Percentiles rank a stretch among this genome's conserved stretches.
These are phyloP conservation scores for Heloderma charlesbogerti DNA, from an alignment of 2,113 vertebrate species.

Conservation along the genomic window DNA sequence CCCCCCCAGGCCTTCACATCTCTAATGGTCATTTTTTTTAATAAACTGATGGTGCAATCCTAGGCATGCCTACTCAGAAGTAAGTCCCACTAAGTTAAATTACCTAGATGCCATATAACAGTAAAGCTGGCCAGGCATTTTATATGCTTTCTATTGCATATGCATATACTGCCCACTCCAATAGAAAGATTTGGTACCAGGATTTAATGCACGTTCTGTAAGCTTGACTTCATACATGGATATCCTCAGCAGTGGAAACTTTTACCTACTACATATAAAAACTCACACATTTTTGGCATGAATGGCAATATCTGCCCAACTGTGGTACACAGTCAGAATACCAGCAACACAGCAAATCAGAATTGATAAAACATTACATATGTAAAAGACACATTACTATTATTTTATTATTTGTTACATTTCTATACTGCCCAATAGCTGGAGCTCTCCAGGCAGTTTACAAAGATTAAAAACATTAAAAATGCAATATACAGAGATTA, in stretches of 20 bases:
- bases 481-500: too few species aligned
- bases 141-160: too few species aligned
- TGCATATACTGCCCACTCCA: background rate
- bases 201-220: background rate
- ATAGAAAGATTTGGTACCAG: background rate
- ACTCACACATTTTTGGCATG: constrained; percentile 53
- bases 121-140: too few species aligned
- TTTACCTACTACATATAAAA: constrained; percentile 6
- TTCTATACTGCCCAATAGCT: too few species aligned
- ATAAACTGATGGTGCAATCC: background rate
- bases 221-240: constrained; percentile 47
- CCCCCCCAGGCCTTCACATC: too few species aligned
- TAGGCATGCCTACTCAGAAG: background rate
- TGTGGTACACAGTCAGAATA: constrained; percentile 24
- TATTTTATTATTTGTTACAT: too few species aligned
- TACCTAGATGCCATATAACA: too few species aligned
- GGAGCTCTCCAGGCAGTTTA: too few species aligned
- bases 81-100: too few species aligned
- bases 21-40: too few species aligned
- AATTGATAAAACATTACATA: background rate
- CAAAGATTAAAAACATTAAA: too few species aligned
- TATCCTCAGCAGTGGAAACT: constrained; percentile 61
- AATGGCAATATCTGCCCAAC: constrained; percentile 31
- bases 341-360: constrained; percentile 41
- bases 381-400: too few species aligned